A percentile compares a stretch with the other conserved stretches of the same genome.
phyloP scores from a whole-genome alignment of 2,888 invertebrate genomes.

The Callimorpha dominula region DNA sequence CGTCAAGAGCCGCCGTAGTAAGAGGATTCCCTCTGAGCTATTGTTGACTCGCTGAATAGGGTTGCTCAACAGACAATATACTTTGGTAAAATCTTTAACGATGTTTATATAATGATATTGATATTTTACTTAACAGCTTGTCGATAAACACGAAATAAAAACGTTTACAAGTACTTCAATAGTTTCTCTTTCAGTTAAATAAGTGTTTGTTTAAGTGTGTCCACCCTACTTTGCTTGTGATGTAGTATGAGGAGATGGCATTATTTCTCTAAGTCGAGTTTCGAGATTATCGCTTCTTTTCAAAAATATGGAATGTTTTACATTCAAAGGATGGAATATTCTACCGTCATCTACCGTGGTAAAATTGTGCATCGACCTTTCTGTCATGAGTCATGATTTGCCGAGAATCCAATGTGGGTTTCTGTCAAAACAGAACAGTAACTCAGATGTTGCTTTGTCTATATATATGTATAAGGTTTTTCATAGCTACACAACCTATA shows the following conservation, averaged over 20 bases:
- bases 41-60: constrained; percentile 36
- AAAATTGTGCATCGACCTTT: too few relatives aligned
- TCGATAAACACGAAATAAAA: not conserved
- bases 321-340: not conserved
- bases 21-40: constrained; percentile 37
- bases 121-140: constrained; percentile 5
- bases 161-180: constrained; percentile 9
- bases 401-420: too few relatives aligned
- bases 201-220: constrained; percentile 5
- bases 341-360: too few relatives aligned
- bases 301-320: not conserved
- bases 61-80: constrained; percentile 17
- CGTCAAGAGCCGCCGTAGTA: constrained; percentile 29
- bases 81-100: not conserved
- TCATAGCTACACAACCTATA: too few relatives aligned
- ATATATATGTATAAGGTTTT: too few relatives aligned
- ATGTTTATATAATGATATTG: constrained; percentile 13
- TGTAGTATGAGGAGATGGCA: not conserved
- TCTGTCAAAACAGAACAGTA: too few relatives aligned
- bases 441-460: too few relatives aligned
- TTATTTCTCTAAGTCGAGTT: not conserved
- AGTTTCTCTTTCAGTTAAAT: not conserved
- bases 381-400: too few relatives aligned
- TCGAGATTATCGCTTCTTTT: not conserved
- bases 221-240: not conserved